A percentile compares a stretch with the other conserved stretches of the same genome.
These are phyloP conservation scores for Eurystomus glaucurus DNA, from an alignment of 2,797 vertebrate species.

Conservation along the genomic window DNA sequence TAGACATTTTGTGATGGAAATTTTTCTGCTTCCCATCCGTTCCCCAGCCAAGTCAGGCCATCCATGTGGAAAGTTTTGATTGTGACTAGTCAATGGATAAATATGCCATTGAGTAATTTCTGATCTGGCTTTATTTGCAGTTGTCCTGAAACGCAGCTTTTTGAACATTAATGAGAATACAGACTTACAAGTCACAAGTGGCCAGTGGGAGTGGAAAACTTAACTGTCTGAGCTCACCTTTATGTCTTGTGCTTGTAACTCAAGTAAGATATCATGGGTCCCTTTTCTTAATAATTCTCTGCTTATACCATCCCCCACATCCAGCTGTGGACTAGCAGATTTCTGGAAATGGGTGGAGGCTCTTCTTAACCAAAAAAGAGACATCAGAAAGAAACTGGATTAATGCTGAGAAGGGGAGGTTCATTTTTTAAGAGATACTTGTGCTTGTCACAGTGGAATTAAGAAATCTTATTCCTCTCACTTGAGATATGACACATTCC, in stretches of 20 bases:
- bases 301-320: not conserved
- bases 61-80: not conserved
- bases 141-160: not conserved
- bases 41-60: not conserved
- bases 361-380: conserved; percentile 1
- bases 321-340: not conserved
- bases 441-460: conserved; percentile 42
- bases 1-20: not conserved
- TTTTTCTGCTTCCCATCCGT: not conserved
- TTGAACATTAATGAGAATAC: not conserved
- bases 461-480: conserved; percentile 45
- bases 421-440: not conserved
- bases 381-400: not conserved
- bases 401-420: not conserved
- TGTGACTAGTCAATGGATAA: not conserved
- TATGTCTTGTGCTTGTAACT: not conserved
- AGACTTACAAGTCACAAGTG: not conserved
- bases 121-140: conserved; percentile 5
- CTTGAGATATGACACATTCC: conserved; percentile 21
- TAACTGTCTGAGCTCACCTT: not conserved
- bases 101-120: conserved; percentile 21
- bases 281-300: not conserved
- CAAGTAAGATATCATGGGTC: accelerated
- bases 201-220: not conserved
- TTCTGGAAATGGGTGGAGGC: not conserved